Evolutionary conservation across 2,113 vertebrate genomes (phyloP), one percentile per base, ranked within the genome.

Genomic region (Phyllopteryx taeniolatus): DNA sequence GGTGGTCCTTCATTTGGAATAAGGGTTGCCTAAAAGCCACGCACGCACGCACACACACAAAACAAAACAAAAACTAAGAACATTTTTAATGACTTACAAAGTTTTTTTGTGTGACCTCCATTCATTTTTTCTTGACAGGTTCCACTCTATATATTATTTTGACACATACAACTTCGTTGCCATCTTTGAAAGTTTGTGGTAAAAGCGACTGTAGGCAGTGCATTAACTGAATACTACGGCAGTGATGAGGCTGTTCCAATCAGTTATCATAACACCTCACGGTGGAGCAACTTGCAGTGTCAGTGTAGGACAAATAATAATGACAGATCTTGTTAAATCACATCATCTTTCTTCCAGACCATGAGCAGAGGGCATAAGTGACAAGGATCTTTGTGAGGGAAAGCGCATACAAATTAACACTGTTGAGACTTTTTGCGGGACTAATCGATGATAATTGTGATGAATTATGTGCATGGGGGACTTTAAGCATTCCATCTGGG

Each of bases 361-460:
- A 11, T 57, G 66, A 77, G 63, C 42, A 75, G 62, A 64, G 72
- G 22, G 51, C 53, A 6, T 8, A 10, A 33, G 35, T 39, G 75
- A 59, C 33, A 73, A 53, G 68, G 44, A 47, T 74, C 64, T 17
- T 5, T 39, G 56, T 20, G 57, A 43, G 60, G 61, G 22, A 75
- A 51, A 49, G 72, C 53, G 70, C 53, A 69, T 74, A 77, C 65
- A 80, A 76, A 88, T 84, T 43, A 80, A 57, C 59, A 57, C 53
- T 49, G 72, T 74, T 77, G 64, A 51, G 53, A 77, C 70, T 77
- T 73, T 73, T 63, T 77, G 74, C 78, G 71, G 68, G 83, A 76
- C 78, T 79, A 86, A 85, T 47, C 74, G 78, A 59, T 84, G 73
- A 71, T 84, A 84, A 87, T 78, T 82, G 80, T 81, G 85, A 90